A percentile compares a stretch with the other conserved stretches of the same genome.
Conservation (phyloP, 2,888 invertebrate species). For the Cyclophora albipunctata region DNA sequence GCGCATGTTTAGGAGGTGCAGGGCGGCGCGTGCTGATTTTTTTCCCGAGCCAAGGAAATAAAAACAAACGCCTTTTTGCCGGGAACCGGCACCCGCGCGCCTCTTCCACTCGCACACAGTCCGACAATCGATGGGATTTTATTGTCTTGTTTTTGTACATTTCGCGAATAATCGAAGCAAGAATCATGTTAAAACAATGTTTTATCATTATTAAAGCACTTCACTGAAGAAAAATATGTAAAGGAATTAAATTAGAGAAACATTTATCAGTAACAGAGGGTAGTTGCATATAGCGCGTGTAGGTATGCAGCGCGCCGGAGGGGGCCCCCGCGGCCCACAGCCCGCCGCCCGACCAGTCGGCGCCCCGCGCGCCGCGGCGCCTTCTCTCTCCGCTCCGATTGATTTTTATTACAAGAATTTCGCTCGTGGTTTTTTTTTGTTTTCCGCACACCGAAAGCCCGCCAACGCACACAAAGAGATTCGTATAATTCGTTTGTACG, state of each 20-base stretch:
- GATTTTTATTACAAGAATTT: conserved; percentile 77
- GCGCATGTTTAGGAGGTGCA: conserved; percentile 76
- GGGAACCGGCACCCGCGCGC: conserved; percentile 27
- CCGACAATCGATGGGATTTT: neutral
- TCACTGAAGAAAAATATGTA: conserved; percentile 7
- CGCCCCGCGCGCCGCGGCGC: conserved; percentile 57
- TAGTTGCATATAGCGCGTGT: conserved; percentile 54
- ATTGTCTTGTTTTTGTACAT: neutral
- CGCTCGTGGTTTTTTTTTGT: conserved; percentile 69
- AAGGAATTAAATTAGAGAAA: neutral
- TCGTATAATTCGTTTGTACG: conserved; percentile 74
- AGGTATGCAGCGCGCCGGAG: conserved; percentile 39
- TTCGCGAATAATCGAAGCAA: neutral
- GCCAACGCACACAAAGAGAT: conserved; percentile 62
- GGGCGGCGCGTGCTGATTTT: conserved; percentile 71
- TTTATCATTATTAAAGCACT: too few species aligned
- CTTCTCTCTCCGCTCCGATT: conserved; percentile 74
- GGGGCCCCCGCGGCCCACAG: conserved; percentile 28
- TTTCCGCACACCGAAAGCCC: conserved; percentile 60
- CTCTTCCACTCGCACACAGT: conserved; percentile 3
- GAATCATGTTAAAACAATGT: too few species aligned
- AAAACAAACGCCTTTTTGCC: conserved; percentile 72
- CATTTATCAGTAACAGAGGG: conserved; percentile 28
- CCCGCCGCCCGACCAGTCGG: conserved; percentile 60
- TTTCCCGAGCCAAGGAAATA: conserved; percentile 72